phyloP scores from a whole-genome alignment of 2,797 vertebrate genomes.

The Sebastes trivittatus region DNA sequence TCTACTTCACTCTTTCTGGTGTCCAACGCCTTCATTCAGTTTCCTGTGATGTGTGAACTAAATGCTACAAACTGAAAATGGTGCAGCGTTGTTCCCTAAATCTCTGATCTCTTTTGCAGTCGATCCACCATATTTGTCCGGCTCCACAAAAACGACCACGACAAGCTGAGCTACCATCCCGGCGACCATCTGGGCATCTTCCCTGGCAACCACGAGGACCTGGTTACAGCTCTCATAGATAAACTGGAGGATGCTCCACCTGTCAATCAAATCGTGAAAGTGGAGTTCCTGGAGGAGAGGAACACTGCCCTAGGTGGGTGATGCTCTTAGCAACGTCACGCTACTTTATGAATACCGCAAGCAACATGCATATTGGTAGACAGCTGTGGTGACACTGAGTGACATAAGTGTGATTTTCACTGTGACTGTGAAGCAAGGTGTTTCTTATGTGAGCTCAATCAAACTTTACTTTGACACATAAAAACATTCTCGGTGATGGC shows the following conservation, averaged over 20 bases:
- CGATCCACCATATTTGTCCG: slow-evolving; percentile 94
- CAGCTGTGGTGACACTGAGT: slow-evolving; percentile 36
- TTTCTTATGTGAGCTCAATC: slow-evolving; percentile 5
- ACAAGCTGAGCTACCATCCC: slow-evolving; percentile 90
- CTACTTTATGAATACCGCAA: slow-evolving; percentile 25
- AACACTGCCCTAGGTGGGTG: slow-evolving; percentile 92
- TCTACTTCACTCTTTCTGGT: neutral
- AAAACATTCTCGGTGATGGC: neutral
- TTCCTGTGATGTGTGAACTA: neutral
- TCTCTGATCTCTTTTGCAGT: slow-evolving; percentile 73
- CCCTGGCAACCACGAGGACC: slow-evolving; percentile 93
- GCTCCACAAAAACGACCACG: slow-evolving; percentile 90
- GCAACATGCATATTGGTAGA: slow-evolving; percentile 41
- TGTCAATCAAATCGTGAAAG: slow-evolving; percentile 92
- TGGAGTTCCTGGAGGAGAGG: slow-evolving; percentile 96
- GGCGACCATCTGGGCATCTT: slow-evolving; percentile 97
- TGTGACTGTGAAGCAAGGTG: slow-evolving; percentile 29
- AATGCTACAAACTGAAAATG: slow-evolving; percentile 28
- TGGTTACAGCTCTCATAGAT: slow-evolving; percentile 92
- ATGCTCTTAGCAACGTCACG: slow-evolving; percentile 21
- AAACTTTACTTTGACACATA: neutral
- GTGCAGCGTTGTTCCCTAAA: slow-evolving; percentile 11
- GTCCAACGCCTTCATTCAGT: neutral
- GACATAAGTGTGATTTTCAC: slow-evolving; percentile 39
- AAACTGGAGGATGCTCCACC: slow-evolving; percentile 94